phyloP scores from a whole-genome alignment of 2,113 vertebrate genomes.

The Pelecanus crispus region DNA sequence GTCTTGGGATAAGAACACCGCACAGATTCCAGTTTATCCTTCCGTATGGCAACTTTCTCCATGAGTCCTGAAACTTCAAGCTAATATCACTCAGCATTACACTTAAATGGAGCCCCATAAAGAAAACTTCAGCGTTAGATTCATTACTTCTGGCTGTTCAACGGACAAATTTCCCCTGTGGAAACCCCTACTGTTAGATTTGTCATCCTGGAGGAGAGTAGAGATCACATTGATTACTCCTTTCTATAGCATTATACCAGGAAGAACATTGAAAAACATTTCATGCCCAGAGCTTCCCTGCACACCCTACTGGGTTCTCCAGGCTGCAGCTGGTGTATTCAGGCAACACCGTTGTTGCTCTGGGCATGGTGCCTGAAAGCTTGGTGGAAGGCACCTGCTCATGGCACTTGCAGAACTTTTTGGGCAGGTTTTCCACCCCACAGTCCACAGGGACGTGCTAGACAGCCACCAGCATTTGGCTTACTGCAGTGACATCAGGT shows the following conservation, averaged over 20 bases:
- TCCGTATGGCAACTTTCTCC: background rate
- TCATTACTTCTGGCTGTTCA: background rate
- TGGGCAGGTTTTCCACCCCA: background rate
- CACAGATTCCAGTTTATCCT: background rate
- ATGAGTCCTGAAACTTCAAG: background rate
- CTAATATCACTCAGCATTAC: background rate
- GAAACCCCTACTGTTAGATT: background rate
- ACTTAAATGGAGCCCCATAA: background rate
- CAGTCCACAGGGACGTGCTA: background rate
- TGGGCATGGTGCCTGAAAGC: background rate
- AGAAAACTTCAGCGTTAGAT: background rate
- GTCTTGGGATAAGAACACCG: background rate
- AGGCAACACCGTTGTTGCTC: background rate
- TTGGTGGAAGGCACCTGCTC: background rate
- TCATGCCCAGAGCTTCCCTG: background rate
- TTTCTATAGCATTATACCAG: background rate
- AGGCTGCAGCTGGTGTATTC: background rate
- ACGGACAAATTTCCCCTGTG: background rate
- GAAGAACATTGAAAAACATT: background rate
- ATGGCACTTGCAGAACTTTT: background rate
- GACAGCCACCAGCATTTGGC: background rate
- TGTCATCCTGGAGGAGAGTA: background rate
- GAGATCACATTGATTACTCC: background rate
- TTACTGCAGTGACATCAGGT: background rate
- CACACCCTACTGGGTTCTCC: background rate